Base-by-base conservation (phyloP, 2,888 invertebrate species). In the Crossocerus cetratus region DNA sequence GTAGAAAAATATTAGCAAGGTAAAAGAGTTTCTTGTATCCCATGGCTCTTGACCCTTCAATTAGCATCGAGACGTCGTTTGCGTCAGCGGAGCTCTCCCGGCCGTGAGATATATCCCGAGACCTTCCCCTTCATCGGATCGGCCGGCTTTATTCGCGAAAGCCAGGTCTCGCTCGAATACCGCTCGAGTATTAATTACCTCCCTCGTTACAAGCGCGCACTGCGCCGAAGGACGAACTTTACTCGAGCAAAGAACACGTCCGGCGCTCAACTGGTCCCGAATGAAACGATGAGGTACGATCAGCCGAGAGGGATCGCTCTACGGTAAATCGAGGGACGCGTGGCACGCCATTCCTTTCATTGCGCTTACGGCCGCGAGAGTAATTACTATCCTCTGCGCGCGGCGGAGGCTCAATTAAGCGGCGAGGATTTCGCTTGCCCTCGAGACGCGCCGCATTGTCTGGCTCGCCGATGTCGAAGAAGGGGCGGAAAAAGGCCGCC, bases 401-500 rank as follows among this genome's bases (percentile, higher is more conserved):
- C 13, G 5, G 5, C 49, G 49, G 14, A 16, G 49, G 8, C 16
- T 16, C 16, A 49, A 59, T 59, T 59, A 43, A n/a, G 16, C 16
- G 21, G 3, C 32, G 55, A 21, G 56, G 14, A 23, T 57, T 23
- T 22, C 56, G 13, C 23, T n/a, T 54, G 32, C 32, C 32, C 32
- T 32, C 32, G 32, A 32, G 32, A 49, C 49, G 2, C 16, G 14
- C 1, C 16, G 49, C 16, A 16, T 49, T 16, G 49, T 49, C 16
- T 49, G 1, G 3, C 5, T 49, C 49, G 3, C 16, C 43, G 5
- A 49, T 11, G n/a, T n/a, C 3, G 16, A 23, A n/a, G 60, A 18
- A n/a, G n/a, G 13, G 14, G 3, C 14, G 11, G 65, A 62, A 62
- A 62, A 70, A 13, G 20, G 44, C 23, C 16, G 56, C 4, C 44